Evolutionary conservation across 2,113 vertebrate species (phyloP), one percentile per base, ranked within the genome.

Genomic region (Paraplagusia blochii): DNA sequence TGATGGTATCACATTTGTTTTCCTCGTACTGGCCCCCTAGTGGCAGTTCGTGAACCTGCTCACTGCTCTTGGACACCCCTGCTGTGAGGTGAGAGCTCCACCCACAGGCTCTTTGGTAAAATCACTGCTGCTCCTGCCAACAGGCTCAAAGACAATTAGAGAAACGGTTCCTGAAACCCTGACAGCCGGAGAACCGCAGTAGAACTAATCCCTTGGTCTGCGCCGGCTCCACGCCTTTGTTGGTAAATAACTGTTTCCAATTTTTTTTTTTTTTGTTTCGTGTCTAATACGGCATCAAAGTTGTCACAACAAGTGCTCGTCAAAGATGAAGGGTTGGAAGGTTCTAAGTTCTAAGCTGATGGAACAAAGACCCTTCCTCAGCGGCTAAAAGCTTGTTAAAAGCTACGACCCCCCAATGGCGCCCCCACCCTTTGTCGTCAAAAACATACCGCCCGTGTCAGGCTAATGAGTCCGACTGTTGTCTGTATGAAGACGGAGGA

Each of bases 341-440:
- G 77, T 80, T 72, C 82, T 85, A 85, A 86, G n/a, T 34, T 74
- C 63, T 69, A 74, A 53, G 81, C 63, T 87, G 77, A 87, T 74
- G 83, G 78, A 89, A 85, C 83, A 80, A 65, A 84, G 56, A 83
- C 60, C 76, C 82, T 71, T 33, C 74, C 56, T 53, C 83, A 75
- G 73, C 82, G 81, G 72, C 79, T 84, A 87, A 86, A 88, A 76
- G 80, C 87, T 89, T 89, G 87, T 90, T 88, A 89, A 89, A 87
- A 87, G 76, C 45, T 65, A 74, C 22, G 3, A 2, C 22, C 22
- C 22, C 22, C 22, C 2, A 2, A 29, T 6, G 3, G 6, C 22
- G 6, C 22, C 22, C 22, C 22, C 22, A 9, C 53, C 48, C 14
- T 42, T 45, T 19, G 4, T 45, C 76, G 74, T 65, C 38, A 15